Evolutionary conservation across 2,113 vertebrate genomes (phyloP).

Genomic region (Neodon shergylaensis): DNA sequence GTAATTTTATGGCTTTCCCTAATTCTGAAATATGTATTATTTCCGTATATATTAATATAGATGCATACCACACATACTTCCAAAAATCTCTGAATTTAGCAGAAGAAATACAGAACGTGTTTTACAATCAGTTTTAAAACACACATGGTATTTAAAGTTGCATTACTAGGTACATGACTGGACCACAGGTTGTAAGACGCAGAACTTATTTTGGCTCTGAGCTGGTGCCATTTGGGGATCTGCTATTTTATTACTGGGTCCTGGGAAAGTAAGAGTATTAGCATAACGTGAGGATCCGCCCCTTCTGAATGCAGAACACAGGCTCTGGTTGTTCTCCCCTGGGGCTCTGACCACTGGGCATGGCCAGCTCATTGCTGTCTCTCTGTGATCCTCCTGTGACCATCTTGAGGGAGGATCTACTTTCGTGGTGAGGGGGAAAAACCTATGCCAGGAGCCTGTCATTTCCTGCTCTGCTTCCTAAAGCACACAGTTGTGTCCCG

Average conservation of each 20-base stretch:
- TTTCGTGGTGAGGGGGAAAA: background rate
- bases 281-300: background rate
- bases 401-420: background rate
- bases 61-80: background rate
- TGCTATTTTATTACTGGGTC: background rate
- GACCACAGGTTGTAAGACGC: background rate
- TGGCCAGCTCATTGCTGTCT: background rate
- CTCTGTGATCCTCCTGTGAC: background rate
- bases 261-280: background rate
- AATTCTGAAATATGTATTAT: background rate
- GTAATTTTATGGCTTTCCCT: background rate
- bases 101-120: background rate
- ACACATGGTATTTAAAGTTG: background rate
- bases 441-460: background rate
- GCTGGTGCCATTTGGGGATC: background rate
- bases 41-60: background rate
- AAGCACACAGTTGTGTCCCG: background rate
- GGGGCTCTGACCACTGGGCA: accelerated
- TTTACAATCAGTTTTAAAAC: background rate
- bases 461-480: background rate
- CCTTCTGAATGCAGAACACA: background rate
- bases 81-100: background rate
- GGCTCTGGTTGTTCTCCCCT: background rate
- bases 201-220: background rate
- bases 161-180: background rate